Conservation (phyloP, 1,140 invertebrate genomes). For the Dendroctonus valens region DNA sequence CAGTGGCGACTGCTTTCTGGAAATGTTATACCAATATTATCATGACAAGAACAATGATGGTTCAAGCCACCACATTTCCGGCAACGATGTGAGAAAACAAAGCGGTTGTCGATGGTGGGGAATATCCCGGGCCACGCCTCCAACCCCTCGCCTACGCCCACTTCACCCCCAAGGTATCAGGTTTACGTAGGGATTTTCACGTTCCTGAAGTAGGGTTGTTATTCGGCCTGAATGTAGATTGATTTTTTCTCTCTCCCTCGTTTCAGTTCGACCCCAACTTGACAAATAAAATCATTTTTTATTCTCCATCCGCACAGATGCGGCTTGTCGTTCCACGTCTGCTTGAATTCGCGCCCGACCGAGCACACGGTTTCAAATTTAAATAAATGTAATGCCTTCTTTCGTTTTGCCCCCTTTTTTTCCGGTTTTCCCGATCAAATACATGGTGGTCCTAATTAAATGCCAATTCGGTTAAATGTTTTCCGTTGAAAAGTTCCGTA, state of each 20-base stretch:
- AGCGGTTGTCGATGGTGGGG: slow-evolving; percentile 44
- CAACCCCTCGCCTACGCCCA: slow-evolving; percentile 37
- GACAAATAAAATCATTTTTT: slow-evolving; percentile 34
- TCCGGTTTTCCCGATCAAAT: too few relatives aligned
- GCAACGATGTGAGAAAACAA: slow-evolving; percentile 50
- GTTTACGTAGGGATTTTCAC: slow-evolving; percentile 46
- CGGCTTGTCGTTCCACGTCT: slow-evolving; percentile 15
- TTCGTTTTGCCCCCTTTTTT: background rate
- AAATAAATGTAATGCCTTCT: slow-evolving; percentile 19
- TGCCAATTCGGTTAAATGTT: background rate
- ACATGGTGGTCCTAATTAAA: too few relatives aligned
- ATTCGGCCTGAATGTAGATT: slow-evolving; percentile 40
- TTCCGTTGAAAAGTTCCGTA: background rate
- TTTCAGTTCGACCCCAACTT: slow-evolving; percentile 29
- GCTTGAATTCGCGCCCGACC: slow-evolving; percentile 8
- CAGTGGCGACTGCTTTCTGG: slow-evolving; percentile 43
- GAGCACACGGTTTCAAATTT: slow-evolving; percentile 11
- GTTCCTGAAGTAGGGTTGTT: slow-evolving; percentile 42
- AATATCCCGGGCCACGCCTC: slow-evolving; percentile 18
- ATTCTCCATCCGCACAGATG: slow-evolving; percentile 25
- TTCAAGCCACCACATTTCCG: slow-evolving; percentile 52
- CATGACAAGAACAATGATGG: slow-evolving; percentile 52
- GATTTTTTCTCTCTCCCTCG: slow-evolving; percentile 38
- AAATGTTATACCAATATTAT: slow-evolving; percentile 53
- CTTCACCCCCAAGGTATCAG: slow-evolving; percentile 42